Evolutionary conservation across 2,797 vertebrate genomes (phyloP).

Genomic region (Sitta carolinensis): DNA sequence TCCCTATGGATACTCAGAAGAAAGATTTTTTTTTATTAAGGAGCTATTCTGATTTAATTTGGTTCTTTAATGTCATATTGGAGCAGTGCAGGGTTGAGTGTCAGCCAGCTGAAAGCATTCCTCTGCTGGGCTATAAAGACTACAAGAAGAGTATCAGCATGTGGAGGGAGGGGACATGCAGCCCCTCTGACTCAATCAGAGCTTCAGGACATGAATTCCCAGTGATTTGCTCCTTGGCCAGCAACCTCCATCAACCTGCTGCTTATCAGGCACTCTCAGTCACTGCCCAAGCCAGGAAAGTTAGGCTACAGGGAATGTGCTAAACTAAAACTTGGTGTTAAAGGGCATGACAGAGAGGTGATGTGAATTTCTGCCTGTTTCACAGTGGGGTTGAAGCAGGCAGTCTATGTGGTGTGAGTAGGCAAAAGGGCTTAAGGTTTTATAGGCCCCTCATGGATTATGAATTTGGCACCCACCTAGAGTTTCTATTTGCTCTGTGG

Average conservation of each 20-base stretch:
- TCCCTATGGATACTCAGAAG: conserved; percentile 2
- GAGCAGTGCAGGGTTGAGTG: background rate
- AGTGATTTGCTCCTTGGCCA: background rate
- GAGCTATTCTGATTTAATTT: conserved; percentile 68
- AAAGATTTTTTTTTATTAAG: conserved; percentile 66
- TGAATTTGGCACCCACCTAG: background rate
- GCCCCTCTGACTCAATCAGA: background rate
- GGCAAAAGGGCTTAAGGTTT: background rate
- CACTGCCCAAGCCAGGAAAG: background rate
- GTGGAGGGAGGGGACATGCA: background rate
- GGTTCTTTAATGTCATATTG: conserved; percentile 58
- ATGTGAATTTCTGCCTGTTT: background rate
- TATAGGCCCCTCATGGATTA: background rate
- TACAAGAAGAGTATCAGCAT: background rate
- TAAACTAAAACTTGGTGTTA: conserved; percentile 1
- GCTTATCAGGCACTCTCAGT: background rate
- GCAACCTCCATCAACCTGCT: background rate
- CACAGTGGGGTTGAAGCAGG: background rate
- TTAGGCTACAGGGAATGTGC: background rate
- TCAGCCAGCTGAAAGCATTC: conserved; percentile 30
- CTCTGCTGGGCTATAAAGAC: background rate
- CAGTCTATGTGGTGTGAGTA: background rate
- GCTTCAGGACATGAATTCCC: background rate
- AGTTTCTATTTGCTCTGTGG: background rate
- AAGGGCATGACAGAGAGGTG: background rate